Evolutionary conservation across 1,140 invertebrate species (phyloP).

Genomic region (Anastatus disparis): DNA sequence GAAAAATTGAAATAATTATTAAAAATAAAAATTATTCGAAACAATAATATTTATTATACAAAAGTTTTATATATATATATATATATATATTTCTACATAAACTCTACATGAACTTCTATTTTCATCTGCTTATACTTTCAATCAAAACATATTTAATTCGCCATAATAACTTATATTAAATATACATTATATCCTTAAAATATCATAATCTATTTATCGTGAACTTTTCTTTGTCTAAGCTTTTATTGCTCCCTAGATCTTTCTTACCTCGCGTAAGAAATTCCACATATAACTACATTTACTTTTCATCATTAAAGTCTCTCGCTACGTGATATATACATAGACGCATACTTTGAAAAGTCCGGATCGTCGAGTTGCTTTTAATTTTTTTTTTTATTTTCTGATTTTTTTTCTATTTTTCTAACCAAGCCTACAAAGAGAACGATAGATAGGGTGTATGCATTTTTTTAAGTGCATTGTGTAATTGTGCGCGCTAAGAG

Average conservation of each 20-base stretch:
- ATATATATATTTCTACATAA: too few relatives aligned
- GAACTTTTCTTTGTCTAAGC: constrained; percentile 7
- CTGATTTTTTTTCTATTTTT: too few relatives aligned
- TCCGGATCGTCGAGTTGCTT: constrained; percentile 23
- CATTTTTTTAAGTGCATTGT: constrained; percentile 29
- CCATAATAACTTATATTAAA: too few relatives aligned
- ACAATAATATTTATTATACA: too few relatives aligned
- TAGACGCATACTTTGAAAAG: constrained; percentile 28
- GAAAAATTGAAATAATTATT: too few relatives aligned
- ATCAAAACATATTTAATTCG: too few relatives aligned
- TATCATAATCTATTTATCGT: not conserved
- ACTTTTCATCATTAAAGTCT: constrained; percentile 33
- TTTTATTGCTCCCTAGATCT: not conserved
- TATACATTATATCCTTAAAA: too few relatives aligned
- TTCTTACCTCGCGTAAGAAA: constrained; percentile 11
- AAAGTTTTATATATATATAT: too few relatives aligned
- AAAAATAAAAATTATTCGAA: too few relatives aligned
- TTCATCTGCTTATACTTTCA: too few relatives aligned
- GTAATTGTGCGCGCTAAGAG: constrained; percentile 15
- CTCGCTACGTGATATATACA: constrained; percentile 5
- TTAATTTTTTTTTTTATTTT: too few relatives aligned
- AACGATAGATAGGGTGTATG: not conserved
- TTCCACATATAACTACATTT: constrained; percentile 14
- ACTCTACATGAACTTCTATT: too few relatives aligned
- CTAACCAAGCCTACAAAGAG: not conserved